Evolutionary conservation across 92 coral and sea anemone genomes (phyloP).

Genomic region (Chrysogorgia sp.): DNA sequence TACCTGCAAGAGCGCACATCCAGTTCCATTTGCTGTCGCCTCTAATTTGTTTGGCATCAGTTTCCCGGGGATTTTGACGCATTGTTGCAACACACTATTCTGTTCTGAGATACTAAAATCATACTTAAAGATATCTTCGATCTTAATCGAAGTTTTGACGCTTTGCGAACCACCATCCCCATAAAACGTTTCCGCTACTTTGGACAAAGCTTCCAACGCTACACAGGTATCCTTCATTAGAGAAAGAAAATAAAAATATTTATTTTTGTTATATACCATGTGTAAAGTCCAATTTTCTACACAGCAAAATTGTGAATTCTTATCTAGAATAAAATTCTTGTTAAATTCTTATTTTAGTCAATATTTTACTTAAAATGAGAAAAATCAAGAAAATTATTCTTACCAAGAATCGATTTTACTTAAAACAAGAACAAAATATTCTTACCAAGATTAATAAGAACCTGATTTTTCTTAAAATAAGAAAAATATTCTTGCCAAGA

Average conservation of each 20-base stretch:
- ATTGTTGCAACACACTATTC: slow-evolving; percentile 36
- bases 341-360: no score
- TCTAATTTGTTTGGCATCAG: slow-evolving; percentile 22
- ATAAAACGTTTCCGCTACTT: slow-evolving; percentile 18
- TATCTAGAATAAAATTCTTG: no score
- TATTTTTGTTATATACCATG: neutral
- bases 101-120: slow-evolving; percentile 6
- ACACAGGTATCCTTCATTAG: slow-evolving; percentile 46
- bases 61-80: slow-evolving; percentile 23
- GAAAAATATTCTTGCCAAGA: no score
- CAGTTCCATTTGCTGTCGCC: slow-evolving; percentile 19
- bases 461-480: no score
- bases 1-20: slow-evolving; percentile 50
- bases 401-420: no score
- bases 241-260: neutral
- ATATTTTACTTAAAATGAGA: no score
- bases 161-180: neutral
- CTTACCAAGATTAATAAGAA: no score
- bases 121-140: slow-evolving; percentile 28
- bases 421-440: no score
- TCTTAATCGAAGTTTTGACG: neutral
- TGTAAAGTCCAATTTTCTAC: no score
- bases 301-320: no score
- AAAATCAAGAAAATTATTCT: no score
- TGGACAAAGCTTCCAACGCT: slow-evolving; percentile 37